Conservation (phyloP, 2,797 vertebrate genomes). For the Antrozous pallidus region DNA sequence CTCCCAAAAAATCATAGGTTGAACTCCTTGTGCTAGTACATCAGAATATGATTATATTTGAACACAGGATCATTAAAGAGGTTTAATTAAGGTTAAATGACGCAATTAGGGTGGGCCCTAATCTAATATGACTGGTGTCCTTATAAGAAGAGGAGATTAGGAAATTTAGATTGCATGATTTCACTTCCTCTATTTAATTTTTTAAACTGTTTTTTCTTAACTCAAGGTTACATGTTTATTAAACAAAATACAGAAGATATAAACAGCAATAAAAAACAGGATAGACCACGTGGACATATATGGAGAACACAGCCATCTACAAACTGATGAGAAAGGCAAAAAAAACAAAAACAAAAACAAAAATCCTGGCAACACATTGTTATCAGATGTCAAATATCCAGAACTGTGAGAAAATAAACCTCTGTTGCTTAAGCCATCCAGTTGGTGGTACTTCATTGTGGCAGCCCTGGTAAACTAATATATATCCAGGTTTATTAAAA, state of each 20-base stretch:
- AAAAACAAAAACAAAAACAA: no score
- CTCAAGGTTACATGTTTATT: not conserved
- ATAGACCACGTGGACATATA: not conserved
- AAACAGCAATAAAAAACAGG: not conserved
- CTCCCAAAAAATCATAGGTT: not conserved
- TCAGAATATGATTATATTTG: not conserved
- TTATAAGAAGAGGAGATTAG: not conserved
- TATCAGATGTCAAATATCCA: not conserved
- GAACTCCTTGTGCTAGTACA: not conserved
- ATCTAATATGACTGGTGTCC: not conserved
- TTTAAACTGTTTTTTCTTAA: slow-evolving; percentile 15
- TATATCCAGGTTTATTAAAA: not conserved
- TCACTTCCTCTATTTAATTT: not conserved
- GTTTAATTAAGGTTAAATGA: not conserved
- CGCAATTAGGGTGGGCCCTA: not conserved
- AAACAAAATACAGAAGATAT: not conserved
- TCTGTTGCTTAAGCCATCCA: not conserved
- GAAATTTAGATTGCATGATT: not conserved
- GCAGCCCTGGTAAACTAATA: not conserved
- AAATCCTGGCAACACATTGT: not conserved
- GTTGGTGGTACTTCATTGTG: not conserved
- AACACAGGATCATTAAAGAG: not conserved
- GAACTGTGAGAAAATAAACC: not conserved
- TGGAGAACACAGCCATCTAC: not conserved
- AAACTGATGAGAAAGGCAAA: not conserved